Percentiles rank a stretch among this genome's conserved stretches.
Conservation (phyloP, 1,140 invertebrate species). For the Trachymyrmex cornetzi region DNA sequence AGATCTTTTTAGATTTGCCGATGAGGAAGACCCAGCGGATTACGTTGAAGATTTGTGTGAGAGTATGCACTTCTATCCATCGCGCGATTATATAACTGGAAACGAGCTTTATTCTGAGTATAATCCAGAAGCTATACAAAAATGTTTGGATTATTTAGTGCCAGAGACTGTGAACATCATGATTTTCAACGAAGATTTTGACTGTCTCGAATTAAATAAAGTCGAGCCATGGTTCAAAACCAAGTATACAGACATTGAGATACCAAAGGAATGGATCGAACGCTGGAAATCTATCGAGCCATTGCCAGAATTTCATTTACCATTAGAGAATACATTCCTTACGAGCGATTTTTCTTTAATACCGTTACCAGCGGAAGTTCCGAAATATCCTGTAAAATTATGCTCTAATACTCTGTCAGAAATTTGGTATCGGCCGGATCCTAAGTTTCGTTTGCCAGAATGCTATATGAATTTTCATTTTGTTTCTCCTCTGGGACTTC, state of each 20-base stretch:
- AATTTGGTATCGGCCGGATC: constrained; percentile 95
- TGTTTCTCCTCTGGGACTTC: constrained; percentile 89
- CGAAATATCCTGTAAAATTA: constrained; percentile 89
- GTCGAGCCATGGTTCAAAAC: constrained; percentile 92
- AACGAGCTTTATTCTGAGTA: constrained; percentile 92
- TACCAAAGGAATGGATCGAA: constrained; percentile 88
- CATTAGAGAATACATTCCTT: constrained; percentile 94
- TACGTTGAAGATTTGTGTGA: constrained; percentile 93
- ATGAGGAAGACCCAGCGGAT: constrained; percentile 91
- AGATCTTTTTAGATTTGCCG: constrained; percentile 87
- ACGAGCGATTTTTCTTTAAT: constrained; percentile 93
- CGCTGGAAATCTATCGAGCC: constrained; percentile 88
- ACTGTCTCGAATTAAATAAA: constrained; percentile 88
- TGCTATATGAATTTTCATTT: constrained; percentile 92
- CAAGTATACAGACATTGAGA: constrained; percentile 88
- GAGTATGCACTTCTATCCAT: constrained; percentile 93
- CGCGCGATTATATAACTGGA: constrained; percentile 93
- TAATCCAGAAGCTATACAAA: constrained; percentile 90
- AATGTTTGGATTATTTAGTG: constrained; percentile 89
- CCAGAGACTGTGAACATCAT: constrained; percentile 93
- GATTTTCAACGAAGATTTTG: constrained; percentile 89
- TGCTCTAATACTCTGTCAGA: constrained; percentile 89
- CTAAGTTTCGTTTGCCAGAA: constrained; percentile 94
- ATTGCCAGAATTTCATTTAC: constrained; percentile 89
- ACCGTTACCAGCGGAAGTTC: constrained; percentile 77